Base-by-base conservation (phyloP, 1,140 invertebrate species). In the Pseudomyrmex pallidus region DNA sequence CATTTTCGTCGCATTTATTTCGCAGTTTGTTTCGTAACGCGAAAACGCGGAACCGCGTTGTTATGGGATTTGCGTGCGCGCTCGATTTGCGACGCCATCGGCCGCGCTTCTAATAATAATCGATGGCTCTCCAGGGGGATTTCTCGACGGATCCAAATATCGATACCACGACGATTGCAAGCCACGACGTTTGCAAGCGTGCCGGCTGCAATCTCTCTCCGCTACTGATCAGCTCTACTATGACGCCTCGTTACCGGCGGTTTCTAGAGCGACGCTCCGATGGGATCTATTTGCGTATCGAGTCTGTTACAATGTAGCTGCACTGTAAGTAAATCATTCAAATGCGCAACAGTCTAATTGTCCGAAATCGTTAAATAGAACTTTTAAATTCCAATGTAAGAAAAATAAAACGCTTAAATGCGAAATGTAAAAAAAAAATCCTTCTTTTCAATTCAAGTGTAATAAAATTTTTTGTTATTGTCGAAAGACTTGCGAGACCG, bases 61-160 rank as follows among this genome's bases (percentile, higher is more conserved):
- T 78, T 70, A 67, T 61, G 57, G 44, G 15, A 20, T 61, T 59
- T 74, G 66, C 13, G 54, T 46, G 66, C 52, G 66, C 52, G 67
- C 15, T 84, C n/a, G 67, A 73, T 87, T 87, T 52, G 68, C n/a
- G 15, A 44, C 54, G 59, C 64, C 15, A 62, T 73, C 46, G 59
- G 85, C 85, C 68, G 78, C 83, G 74, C 59, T 86, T 89, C 87
- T 89, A 89, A 88, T 89, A 89, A 89, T 89, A 89, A 89, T 89
- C 87, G 52, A 89, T 84, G 84, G 63, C 57, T 73, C 83, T 88
- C 87, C 86, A 85, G 76, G 72, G 83, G 1, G 0, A 73, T 88
- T 87, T 88, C 86, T 73, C 73, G 63, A 48, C 59, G 12, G 20
- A 61, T 85, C 54, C 74, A 74, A 57, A 74, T 35, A 35, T 76